Percentiles rank a stretch among this genome's conserved stretches.
These are phyloP conservation scores for Phrixothrix hirtus DNA, from an alignment of 2,888 invertebrate species.

Conservation along the genomic window DNA sequence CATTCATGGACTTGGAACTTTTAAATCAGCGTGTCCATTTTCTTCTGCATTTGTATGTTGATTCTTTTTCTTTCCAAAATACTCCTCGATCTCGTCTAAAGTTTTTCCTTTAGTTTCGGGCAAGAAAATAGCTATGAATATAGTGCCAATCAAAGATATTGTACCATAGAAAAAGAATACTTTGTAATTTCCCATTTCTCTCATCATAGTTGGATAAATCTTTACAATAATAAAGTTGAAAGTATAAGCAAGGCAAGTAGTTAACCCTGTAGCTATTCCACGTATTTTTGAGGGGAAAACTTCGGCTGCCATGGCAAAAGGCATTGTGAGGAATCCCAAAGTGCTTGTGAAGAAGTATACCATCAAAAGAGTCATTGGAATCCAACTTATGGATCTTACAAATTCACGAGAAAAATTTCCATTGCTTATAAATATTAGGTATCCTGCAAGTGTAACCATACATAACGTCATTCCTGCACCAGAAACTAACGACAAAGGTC, in stretches of 20 bases:
- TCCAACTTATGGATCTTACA: conserved; percentile 41
- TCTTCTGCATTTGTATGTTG: too few species aligned
- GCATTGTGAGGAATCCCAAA: conserved; percentile 61
- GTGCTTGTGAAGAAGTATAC: conserved; percentile 60
- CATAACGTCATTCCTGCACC: conserved; percentile 62
- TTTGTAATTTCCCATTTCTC: conserved; percentile 53
- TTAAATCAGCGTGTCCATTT: too few species aligned
- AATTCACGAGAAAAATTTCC: conserved; percentile 41
- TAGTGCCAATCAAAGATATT: conserved; percentile 56
- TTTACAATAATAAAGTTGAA: conserved; percentile 62
- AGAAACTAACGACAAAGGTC: conserved; percentile 62
- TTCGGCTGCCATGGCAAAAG: conserved; percentile 63
- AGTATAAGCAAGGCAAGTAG: conserved; percentile 57
- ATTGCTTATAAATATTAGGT: conserved; percentile 48
- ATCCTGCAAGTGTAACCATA: conserved; percentile 58
- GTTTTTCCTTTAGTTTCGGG: conserved; percentile 63
- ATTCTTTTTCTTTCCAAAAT: conserved; percentile 48
- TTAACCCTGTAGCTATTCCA: conserved; percentile 59
- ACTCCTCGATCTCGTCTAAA: conserved; percentile 58
- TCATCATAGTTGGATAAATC: conserved; percentile 56
- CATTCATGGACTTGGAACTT: too few species aligned
- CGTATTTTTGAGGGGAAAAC: conserved; percentile 60
- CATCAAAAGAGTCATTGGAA: conserved; percentile 57
- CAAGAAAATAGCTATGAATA: conserved; percentile 56
- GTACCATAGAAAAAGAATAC: conserved; percentile 59